Percentiles rank a stretch among this genome's conserved stretches.
phyloP scores from a whole-genome alignment of 2,113 vertebrate species.

The Nibea albiflora region DNA sequence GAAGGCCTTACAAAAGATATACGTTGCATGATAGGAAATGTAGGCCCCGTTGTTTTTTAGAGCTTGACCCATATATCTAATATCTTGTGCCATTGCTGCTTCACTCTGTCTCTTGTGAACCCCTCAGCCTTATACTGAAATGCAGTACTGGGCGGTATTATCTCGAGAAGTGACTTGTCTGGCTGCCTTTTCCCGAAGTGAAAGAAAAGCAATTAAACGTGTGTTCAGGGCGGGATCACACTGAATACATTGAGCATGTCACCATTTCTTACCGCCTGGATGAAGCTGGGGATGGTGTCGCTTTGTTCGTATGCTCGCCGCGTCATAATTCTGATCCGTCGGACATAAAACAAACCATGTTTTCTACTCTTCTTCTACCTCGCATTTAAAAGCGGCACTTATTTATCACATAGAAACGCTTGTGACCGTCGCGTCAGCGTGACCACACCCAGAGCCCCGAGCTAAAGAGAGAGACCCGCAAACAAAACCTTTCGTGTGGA shows the following conservation, averaged over 20 bases:
- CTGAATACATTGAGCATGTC: slow-evolving; percentile 13
- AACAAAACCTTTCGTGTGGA: background rate
- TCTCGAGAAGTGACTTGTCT: background rate
- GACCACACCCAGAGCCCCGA: background rate
- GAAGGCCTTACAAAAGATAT: background rate
- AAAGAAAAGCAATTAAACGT: background rate
- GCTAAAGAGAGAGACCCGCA: background rate
- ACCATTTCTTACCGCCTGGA: background rate
- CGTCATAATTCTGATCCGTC: background rate
- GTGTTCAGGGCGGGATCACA: background rate
- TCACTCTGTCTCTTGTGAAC: background rate
- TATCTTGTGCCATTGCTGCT: background rate
- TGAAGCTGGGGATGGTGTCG: background rate
- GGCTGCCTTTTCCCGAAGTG: background rate
- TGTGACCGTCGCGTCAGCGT: background rate
- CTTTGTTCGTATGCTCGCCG: background rate
- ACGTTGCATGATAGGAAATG: background rate
- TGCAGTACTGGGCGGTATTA: background rate
- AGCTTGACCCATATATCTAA: background rate
- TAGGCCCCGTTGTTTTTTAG: background rate
- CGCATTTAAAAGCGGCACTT: background rate
- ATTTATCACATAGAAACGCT: background rate
- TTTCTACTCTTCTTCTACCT: background rate
- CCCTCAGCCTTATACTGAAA: background rate
- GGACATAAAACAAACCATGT: background rate